A percentile compares a stretch with the other conserved stretches of the same genome.
These are phyloP conservation scores for Ataeniobius toweri DNA, from an alignment of 2,797 vertebrate species.

Conservation along the genomic window DNA sequence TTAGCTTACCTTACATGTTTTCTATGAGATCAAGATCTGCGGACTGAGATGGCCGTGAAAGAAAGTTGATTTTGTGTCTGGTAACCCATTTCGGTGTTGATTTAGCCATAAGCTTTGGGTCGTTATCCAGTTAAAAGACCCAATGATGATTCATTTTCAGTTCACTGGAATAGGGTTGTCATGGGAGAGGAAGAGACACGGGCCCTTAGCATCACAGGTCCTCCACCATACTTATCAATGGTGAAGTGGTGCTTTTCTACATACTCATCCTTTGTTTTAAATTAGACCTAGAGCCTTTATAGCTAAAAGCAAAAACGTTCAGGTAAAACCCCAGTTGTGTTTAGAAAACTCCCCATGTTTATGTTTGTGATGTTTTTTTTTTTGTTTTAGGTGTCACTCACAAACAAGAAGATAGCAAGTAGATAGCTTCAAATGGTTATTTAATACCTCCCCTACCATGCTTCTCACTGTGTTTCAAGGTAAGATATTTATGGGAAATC, in stretches of 20 bases:
- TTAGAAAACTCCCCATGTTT: neutral
- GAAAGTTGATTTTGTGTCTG: neutral
- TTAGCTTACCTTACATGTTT: neutral
- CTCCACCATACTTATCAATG: neutral
- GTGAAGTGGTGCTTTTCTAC: neutral
- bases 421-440: neutral
- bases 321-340: neutral
- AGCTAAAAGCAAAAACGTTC: too few relatives aligned
- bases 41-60: neutral
- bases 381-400: too few relatives aligned
- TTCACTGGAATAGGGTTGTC: neutral
- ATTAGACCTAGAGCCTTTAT: neutral
- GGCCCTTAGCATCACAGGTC: neutral
- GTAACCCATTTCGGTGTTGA: neutral
- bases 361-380: too few relatives aligned
- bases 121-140: neutral
- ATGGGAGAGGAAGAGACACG: neutral
- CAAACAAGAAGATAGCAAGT: neutral
- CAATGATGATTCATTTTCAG: neutral
- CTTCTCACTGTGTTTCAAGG: neutral
- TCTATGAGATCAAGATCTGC: neutral
- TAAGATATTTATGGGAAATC: too few relatives aligned
- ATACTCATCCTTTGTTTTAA: neutral
- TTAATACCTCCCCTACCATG: neutral
- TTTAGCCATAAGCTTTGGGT: neutral